Base-by-base conservation (phyloP, 1,140 invertebrate genomes). In the Sycophila sp. region DNA sequence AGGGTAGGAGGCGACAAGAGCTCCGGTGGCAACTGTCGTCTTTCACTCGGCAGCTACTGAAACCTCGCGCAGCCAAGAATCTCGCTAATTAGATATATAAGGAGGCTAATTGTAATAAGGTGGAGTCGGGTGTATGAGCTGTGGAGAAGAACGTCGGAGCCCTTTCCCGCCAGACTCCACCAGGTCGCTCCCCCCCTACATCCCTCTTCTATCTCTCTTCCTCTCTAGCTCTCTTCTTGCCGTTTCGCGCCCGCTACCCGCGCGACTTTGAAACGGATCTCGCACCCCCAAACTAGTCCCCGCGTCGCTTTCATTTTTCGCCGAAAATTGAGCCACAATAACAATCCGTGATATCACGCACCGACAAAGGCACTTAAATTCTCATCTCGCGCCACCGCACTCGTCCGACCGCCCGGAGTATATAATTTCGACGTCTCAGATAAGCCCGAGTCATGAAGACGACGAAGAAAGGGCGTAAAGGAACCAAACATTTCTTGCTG, bases 81-180 rank as follows among this genome's bases (percentile, higher is more conserved):
- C 80, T 81, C 69, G 73, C 78, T 83, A 83, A 83, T 83, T 83
- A 81, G 81, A 83, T 83, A 80, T 79, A 81, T 81, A 80, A 80
- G 79, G 78, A 81, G 79, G 76, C 78, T 83, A 81, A 82, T 83
- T 83, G 80, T 82, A 82, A 83, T 83, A 82, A 82, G 80, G 73
- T 77, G 73, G 81, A 82, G 81, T 83, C 79, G 77, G 78, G 76
- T 81, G 74, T 81, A 81, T 32, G 65, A 4, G 53, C 53, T 24
- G 36, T 24, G 32, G 32, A 47, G 45, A 32, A 53, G 38, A 53
- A 11, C 58, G 51, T 56, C 51, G 17, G 11, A 66, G 49, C 45
- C 51, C 66, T 66, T 66, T 56, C 63, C 63, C 32, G 36, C 17
- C 51, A 42, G 49, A 2, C 3, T 4, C 36, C n/a, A n/a, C n/a